Percentiles rank a stretch among this genome's conserved stretches.
phyloP scores from a whole-genome alignment of 1,140 invertebrate species.

The Drosophila punjabiensis region DNA sequence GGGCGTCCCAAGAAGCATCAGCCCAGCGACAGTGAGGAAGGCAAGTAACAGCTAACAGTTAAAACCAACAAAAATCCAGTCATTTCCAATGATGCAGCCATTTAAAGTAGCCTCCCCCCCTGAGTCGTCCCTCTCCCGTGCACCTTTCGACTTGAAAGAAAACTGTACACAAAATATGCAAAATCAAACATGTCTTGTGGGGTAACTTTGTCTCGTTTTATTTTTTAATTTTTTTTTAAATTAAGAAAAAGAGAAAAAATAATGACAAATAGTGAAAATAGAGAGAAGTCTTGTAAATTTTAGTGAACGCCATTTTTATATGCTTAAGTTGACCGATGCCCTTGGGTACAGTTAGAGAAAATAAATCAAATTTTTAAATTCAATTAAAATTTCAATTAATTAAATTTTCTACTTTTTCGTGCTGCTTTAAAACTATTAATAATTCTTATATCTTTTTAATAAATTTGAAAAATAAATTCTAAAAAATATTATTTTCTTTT shows the following conservation, averaged over 20 bases:
- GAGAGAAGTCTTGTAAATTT: neutral
- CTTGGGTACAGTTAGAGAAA: neutral
- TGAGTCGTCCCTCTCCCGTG: neutral
- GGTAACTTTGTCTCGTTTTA: neutral
- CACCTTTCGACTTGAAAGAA: neutral
- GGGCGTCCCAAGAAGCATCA: slow-evolving; percentile 62
- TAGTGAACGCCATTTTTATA: neutral
- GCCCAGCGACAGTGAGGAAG: slow-evolving; percentile 61
- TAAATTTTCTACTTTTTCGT: neutral
- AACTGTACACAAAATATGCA: slow-evolving; percentile 7
- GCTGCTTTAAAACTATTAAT: no score
- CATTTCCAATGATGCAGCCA: no score
- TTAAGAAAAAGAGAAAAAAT: neutral
- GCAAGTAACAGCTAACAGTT: slow-evolving; percentile 13
- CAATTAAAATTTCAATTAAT: neutral
- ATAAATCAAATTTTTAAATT: neutral
- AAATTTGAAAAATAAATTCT: no score
- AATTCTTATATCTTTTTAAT: no score
- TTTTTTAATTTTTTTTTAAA: neutral
- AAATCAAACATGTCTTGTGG: neutral
- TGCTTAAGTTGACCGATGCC: neutral
- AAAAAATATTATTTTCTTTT: no score
- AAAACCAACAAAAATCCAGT: no score
- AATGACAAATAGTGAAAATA: neutral
- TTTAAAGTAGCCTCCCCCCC: neutral